Percentiles rank a stretch among this genome's conserved stretches.
Conservation (phyloP, 1,140 invertebrate species). For the Lepeophtheirus salmonis region DNA sequence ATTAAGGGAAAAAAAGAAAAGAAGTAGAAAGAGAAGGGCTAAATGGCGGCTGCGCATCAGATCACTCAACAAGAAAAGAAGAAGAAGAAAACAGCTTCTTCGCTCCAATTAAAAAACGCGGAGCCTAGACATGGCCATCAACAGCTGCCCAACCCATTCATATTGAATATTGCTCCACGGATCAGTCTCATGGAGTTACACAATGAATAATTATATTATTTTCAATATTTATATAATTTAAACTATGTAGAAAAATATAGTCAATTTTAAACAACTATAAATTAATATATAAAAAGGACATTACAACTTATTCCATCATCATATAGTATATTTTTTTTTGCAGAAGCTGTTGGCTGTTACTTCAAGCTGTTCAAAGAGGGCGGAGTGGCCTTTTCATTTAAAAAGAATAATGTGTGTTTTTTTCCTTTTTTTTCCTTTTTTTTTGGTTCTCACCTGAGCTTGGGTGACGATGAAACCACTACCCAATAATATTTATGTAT, state of each 20-base stretch:
- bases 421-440: conserved; percentile 1
- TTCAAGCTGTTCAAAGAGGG: neutral
- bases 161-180: too few relatives aligned
- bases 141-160: neutral
- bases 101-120: neutral
- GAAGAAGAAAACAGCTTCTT: neutral
- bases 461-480: too few relatives aligned
- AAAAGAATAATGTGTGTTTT: neutral
- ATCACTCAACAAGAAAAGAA: neutral
- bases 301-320: neutral
- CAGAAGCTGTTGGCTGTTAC: neutral
- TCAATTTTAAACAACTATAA: neutral
- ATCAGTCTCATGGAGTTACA: too few relatives aligned
- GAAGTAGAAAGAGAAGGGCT: neutral
- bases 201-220: too few relatives aligned
- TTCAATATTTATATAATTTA: neutral
- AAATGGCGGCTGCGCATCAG: neutral
- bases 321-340: neutral
- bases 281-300: neutral
- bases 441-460: neutral
- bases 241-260: neutral
- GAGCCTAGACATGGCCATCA: neutral
- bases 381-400: neutral
- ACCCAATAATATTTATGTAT: too few relatives aligned
- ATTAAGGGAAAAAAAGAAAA: conserved; percentile 1